Base-by-base conservation (phyloP, 2,797 vertebrate genomes). In the Catharus ustulatus region DNA sequence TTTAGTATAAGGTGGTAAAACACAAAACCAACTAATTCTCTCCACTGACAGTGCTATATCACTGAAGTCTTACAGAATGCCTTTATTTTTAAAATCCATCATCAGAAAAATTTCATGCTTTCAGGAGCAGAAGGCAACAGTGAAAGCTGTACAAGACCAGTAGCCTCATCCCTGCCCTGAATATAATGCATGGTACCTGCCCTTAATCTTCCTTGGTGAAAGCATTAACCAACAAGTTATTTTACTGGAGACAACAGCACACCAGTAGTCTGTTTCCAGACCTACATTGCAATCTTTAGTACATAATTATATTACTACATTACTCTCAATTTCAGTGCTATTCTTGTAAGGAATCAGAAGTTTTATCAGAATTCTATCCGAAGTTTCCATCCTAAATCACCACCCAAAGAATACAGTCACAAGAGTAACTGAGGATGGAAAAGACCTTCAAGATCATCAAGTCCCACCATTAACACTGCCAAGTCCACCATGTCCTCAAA, bases 181-280 rank as follows among this genome's bases (percentile, higher is more conserved):
- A 68, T 12, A 14, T 11, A n/a, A 51, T 2, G 45, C 34, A 63
- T 0, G 0, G 0, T 30, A 64, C 4, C 77, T 64, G 58, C 40
- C 58, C 34, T 49, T 45, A 6, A 5, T 18, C 49, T 20, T 91
- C 64, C 34, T 22, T 71, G 27, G 42, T 57, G 40, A 83, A 52
- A 64, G 30, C 61, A 46, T 13, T 30, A 54, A 71, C 30, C n/a
- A 84, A 30, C 21, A 83, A 85, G 27, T 27, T 58, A 12, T 29
- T 54, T 49, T 36, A 71, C 32, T 6, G 1, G 18, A 87, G 32
- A 73, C 63, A 73, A 30, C 16, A 87, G 52, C 22, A 42, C 3
- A 26, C 5, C 19, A 52, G 10, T 7, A 2, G 3, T 10, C 49
- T 45, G 11, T 29, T 58, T 54, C 54, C 11, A 91, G 52, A 34